These are phyloP conservation scores for Hydriomena furcata DNA, from an alignment of 2,888 invertebrate genomes.

Conservation along the genomic window DNA sequence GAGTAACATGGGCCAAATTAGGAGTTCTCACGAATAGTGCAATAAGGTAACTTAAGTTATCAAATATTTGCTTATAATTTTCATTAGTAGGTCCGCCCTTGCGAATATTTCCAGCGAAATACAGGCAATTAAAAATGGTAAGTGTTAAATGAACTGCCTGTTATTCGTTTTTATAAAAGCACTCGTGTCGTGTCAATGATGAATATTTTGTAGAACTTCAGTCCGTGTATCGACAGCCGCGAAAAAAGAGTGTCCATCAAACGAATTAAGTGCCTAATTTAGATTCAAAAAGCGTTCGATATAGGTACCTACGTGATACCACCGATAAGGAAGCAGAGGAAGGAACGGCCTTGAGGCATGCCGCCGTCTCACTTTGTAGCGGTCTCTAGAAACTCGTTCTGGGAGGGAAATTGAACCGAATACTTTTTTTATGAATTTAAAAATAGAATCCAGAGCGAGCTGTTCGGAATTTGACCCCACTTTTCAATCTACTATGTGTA, in stretches of 20 bases:
- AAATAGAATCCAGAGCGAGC: slow-evolving; percentile 10
- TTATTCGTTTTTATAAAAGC: slow-evolving; percentile 7
- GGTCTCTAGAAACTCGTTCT: slow-evolving; percentile 23
- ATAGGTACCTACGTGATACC: slow-evolving; percentile 37
- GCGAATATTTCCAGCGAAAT: no score
- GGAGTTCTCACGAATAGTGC: no score
- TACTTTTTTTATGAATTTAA: slow-evolving; percentile 1
- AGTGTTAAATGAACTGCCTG: no score
- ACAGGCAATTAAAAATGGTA: no score
- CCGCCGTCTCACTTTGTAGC: slow-evolving; percentile 48
- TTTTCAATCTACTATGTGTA: no score
- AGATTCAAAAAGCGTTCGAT: slow-evolving; percentile 45
- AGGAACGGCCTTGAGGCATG: slow-evolving; percentile 76
- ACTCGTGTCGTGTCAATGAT: slow-evolving; percentile 3
- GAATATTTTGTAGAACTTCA: no score
- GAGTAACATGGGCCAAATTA: no score
- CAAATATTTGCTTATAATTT: no score
- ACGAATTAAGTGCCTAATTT: slow-evolving; percentile 37
- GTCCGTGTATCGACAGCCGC: not conserved
- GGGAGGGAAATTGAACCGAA: slow-evolving; percentile 18
- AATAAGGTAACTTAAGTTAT: no score
- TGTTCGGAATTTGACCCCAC: not conserved
- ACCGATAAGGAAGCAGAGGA: slow-evolving; percentile 45
- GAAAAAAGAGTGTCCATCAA: slow-evolving; percentile 31
- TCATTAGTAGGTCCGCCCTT: no score